Evolutionary conservation across 1,140 invertebrate genomes (phyloP), one percentile per base, ranked within the genome.

Genomic region (Venustaconcha ellipsiformis): DNA sequence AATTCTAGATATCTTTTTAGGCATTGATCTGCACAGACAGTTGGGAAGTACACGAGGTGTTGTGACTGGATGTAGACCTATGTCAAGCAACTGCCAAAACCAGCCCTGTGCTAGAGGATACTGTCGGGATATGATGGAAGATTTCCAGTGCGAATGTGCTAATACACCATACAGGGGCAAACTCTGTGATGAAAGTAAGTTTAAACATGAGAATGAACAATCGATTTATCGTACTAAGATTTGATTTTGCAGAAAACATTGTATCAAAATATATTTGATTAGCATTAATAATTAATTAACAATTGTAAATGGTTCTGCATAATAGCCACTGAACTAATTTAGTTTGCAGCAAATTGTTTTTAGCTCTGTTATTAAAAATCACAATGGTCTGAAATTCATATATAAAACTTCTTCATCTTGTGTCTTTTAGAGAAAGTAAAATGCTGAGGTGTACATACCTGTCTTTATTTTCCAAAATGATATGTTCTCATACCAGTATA

Each of bases 121-220:
- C 26, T 88, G 87, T 63, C 58, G 60, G 0, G 83, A 88, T 71
- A 55, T 67, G 15, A 84, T 80, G 83, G 68, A 78, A 55, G 77
- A 80, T 2, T 86, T 82, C 72, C n/a, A 72, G 2, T 88, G 87
- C 70, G 85, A 87, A 70, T 88, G 87, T 70, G 70, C 80, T 8
- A 78, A 76, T 20, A 84, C 82, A 18, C 72, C 70, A 0, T 87
- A 80, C 70, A 80, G 79, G 12, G 86, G 84, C 15, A 70, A 71
- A 14, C 81, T 76, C n/a, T 88, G 87, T 78, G 73, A 86, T 13
- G 70, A 74, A 57, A 58, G 87, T 87, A 75, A 82, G 83, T 74
- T 20, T 14, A 8, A 60, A 8, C 20, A 12, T 20, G 59, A 18
- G 20, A 18, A 8, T 18, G 8, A 12, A 18, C 0, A 60, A 60